These are phyloP conservation scores for Ophion ellenae DNA, from an alignment of 2,888 invertebrate genomes.

Conservation along the genomic window DNA sequence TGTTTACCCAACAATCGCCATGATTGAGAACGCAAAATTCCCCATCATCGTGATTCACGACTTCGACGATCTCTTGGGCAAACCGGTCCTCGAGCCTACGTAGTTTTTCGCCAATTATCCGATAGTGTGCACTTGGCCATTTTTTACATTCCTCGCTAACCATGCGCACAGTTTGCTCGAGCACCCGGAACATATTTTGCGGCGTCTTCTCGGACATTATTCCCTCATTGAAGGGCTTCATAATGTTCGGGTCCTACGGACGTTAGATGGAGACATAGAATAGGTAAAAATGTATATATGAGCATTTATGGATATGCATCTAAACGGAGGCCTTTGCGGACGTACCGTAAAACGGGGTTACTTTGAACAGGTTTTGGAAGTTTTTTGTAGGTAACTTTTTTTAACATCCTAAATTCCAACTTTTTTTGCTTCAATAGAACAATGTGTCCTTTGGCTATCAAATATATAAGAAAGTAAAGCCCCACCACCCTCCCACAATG, in stretches of 20 bases:
- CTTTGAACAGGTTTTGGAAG: no score
- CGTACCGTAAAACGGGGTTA: no score
- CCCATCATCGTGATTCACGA: slow-evolving; percentile 54
- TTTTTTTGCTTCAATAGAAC: no score
- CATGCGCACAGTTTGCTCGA: slow-evolving; percentile 51
- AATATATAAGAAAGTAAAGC: no score
- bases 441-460: no score
- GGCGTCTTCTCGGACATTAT: slow-evolving; percentile 65
- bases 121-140: slow-evolving; percentile 66
- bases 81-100: slow-evolving; percentile 34
- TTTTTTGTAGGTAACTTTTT: no score
- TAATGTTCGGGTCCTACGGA: slow-evolving; percentile 67
- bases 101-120: slow-evolving; percentile 54
- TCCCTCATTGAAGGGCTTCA: slow-evolving; percentile 65
- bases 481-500: no score
- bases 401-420: no score
- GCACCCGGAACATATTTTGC: slow-evolving; percentile 35
- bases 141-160: slow-evolving; percentile 40
- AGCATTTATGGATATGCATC: background rate
- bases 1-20: slow-evolving; percentile 75
- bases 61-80: slow-evolving; percentile 22
- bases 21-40: slow-evolving; percentile 77
- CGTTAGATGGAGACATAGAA: background rate
- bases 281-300: background rate
- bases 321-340: no score